Conservation (phyloP, 2,888 invertebrate species). For the Octodonta nipae region DNA sequence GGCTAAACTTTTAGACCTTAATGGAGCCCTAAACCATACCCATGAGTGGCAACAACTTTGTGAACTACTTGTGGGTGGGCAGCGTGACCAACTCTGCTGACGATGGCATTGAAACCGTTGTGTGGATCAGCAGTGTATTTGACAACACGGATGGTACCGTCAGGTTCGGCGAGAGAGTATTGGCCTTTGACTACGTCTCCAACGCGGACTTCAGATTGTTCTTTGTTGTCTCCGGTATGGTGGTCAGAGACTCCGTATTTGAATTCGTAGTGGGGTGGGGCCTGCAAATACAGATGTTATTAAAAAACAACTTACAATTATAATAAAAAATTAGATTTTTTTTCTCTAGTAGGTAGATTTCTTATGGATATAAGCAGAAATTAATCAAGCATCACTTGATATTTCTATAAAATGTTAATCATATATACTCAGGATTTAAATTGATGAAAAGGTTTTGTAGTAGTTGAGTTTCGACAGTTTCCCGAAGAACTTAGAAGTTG, state of each 20-base stretch:
- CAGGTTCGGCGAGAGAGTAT: conserved; percentile 27
- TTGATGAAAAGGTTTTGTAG: no score
- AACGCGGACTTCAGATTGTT: conserved; percentile 42
- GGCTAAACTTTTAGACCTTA: no score
- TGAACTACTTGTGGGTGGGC: conserved; percentile 24
- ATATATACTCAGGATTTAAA: no score
- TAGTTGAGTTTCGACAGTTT: no score
- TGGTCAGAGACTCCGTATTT: conserved; percentile 45
- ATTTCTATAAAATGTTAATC: no score
- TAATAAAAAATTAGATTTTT: no score
- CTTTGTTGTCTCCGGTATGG: conserved; percentile 45
- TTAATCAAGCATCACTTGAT: no score
- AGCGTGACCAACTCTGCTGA: conserved; percentile 49
- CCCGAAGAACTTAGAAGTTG: no score
- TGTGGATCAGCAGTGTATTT: conserved; percentile 38
- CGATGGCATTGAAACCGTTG: conserved; percentile 57
- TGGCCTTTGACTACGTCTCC: conserved; percentile 41
- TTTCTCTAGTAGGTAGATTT: no score
- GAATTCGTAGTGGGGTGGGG: conserved; percentile 39
- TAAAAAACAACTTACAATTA: no score
- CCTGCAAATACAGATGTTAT: no score
- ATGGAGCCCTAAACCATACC: conserved; percentile 6
- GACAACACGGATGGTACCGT: conserved; percentile 26
- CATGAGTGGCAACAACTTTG: conserved; percentile 14
- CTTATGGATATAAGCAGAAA: no score